Evolutionary conservation across 2,888 invertebrate genomes (phyloP).

Genomic region (Pedicia rivosa): DNA sequence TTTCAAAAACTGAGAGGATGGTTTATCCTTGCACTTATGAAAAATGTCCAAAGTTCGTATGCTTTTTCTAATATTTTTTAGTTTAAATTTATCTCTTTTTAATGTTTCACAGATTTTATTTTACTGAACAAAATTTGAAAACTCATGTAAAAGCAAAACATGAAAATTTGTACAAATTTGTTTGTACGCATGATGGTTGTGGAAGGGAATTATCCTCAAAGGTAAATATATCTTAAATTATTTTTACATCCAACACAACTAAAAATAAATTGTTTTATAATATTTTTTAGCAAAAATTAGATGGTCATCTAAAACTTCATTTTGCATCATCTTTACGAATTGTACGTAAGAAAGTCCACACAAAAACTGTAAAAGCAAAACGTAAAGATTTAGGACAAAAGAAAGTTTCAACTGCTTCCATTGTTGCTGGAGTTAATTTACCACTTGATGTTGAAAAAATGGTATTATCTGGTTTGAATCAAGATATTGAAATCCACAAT

Average conservation of each 20-base stretch:
- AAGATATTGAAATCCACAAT: constrained; percentile 12
- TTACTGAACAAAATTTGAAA: constrained; percentile 37
- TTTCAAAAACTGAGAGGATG: constrained; percentile 11
- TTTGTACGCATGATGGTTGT: constrained; percentile 27
- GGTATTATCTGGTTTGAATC: constrained; percentile 15
- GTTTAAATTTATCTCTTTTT: no score
- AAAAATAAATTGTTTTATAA: background rate
- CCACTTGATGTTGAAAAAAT: constrained; percentile 18
- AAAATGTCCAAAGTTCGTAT: constrained; percentile 19
- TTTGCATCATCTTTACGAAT: no score
- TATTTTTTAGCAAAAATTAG: background rate
- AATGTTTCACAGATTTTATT: constrained; percentile 31
- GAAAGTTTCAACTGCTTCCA: constrained; percentile 18
- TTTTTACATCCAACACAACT: background rate
- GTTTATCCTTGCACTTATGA: constrained; percentile 23
- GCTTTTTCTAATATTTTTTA: no score
- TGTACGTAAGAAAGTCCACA: constrained; percentile 11
- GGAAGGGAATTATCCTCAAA: constrained; percentile 6
- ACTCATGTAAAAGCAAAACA: constrained; percentile 38
- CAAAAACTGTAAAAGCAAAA: constrained; percentile 13
- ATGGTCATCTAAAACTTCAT: no score
- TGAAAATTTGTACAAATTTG: constrained; percentile 31
- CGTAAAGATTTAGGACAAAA: constrained; percentile 23
- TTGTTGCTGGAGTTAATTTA: constrained; percentile 19
- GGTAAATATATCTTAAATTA: background rate